Evolutionary conservation across 1,140 invertebrate genomes (phyloP).

Genomic region (Calosoma granatense): DNA sequence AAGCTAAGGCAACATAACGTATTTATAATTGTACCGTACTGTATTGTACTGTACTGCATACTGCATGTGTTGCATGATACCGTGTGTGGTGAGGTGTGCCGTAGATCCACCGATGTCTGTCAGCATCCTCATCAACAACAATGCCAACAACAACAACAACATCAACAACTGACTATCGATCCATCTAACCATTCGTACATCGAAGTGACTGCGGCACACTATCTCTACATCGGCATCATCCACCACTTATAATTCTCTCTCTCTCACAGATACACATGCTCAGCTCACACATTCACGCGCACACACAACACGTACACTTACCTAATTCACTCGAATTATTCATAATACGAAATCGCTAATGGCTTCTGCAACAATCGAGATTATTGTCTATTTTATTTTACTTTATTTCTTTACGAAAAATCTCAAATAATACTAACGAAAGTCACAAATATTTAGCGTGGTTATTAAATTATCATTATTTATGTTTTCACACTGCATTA

Average conservation of each 20-base stretch:
- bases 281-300: no score
- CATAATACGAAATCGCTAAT: neutral
- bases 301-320: no score
- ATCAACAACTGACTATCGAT: neutral
- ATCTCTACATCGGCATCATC: neutral
- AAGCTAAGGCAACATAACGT: neutral
- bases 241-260: neutral
- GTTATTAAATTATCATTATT: neutral
- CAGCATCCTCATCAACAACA: neutral
- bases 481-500: conserved; percentile 1
- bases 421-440: neutral
- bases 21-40: neutral
- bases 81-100: neutral
- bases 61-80: neutral
- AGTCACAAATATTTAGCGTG: neutral
- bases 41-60: no score
- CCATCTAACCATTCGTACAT: neutral
- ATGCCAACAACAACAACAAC: neutral
- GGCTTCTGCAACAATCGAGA: neutral
- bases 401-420: neutral
- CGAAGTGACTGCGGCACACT: neutral
- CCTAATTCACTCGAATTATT: neutral
- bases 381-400: neutral
- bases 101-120: neutral
- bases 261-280: no score